Conservation (phyloP, 2,113 vertebrate genomes). For the Cnemophilus loriae region DNA sequence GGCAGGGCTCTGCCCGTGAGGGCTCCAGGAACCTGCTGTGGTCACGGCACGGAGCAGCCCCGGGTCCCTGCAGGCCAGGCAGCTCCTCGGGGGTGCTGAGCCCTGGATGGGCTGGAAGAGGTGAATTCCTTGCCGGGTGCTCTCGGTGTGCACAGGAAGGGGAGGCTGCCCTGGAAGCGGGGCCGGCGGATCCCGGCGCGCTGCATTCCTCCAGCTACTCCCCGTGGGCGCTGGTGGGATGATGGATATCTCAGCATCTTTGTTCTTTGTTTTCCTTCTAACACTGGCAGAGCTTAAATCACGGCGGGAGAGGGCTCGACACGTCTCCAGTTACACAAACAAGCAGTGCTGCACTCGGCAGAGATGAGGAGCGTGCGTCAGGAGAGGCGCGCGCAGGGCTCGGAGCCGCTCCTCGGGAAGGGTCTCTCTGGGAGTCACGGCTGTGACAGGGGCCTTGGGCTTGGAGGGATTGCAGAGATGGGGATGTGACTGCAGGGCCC, state of each 20-base stretch:
- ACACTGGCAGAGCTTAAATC: slow-evolving; percentile 72
- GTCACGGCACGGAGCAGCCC: accelerated
- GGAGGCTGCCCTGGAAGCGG: slow-evolving; percentile 34
- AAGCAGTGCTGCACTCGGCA: not conserved
- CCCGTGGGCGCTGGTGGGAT: slow-evolving; percentile 34
- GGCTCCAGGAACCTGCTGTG: not conserved
- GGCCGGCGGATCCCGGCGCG: slow-evolving; percentile 5
- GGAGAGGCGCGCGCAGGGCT: slow-evolving; percentile 14
- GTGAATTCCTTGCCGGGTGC: not conserved
- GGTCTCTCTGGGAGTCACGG: not conserved
- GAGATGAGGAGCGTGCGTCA: not conserved
- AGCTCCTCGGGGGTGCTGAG: not conserved
- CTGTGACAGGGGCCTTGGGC: not conserved
- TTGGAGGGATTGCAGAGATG: not conserved
- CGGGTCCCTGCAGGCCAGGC: not conserved
- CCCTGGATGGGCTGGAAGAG: not conserved
- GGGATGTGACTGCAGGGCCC: not conserved
- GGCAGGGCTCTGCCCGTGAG: not conserved
- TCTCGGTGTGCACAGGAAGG: slow-evolving; percentile 51
- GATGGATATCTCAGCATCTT: slow-evolving; percentile 76
- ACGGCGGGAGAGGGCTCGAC: slow-evolving; percentile 43
- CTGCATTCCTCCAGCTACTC: slow-evolving; percentile 62
- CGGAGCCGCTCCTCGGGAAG: not conserved
- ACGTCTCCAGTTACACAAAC: slow-evolving; percentile 66
- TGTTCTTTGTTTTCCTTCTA: slow-evolving; percentile 69